A percentile compares a stretch with the other conserved stretches of the same genome.
These are phyloP conservation scores for Leptobrachium leishanense DNA, from an alignment of 2,113 vertebrate genomes.

Conservation along the genomic window DNA sequence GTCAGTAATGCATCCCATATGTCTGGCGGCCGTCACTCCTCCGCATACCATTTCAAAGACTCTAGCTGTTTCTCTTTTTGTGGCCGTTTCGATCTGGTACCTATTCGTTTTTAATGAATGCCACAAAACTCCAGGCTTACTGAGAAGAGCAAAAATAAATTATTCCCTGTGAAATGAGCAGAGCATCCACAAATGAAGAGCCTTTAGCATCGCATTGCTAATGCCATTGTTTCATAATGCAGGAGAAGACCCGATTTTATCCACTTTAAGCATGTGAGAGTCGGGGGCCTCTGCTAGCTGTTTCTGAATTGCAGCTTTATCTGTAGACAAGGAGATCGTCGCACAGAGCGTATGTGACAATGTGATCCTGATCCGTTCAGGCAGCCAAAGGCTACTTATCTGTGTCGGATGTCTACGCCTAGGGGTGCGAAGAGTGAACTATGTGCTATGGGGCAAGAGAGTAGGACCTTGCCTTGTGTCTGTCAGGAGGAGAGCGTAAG, in stretches of 20 bases:
- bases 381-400: neutral
- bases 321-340: neutral
- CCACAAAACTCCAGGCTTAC: neutral
- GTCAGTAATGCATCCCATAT: neutral
- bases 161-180: neutral
- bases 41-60: neutral
- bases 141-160: neutral
- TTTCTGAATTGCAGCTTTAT: neutral
- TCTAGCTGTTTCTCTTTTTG: neutral
- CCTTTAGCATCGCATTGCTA: neutral
- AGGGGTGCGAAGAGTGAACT: neutral
- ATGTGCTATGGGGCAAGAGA: neutral
- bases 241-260: neutral
- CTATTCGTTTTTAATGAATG: neutral
- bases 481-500: neutral
- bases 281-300: neutral
- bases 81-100: neutral
- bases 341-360: neutral
- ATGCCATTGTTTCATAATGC: neutral
- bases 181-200: neutral
- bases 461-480: neutral
- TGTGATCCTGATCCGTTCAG: neutral
- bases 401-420: neutral
- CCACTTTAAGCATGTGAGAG: neutral
- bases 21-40: neutral